phyloP scores from a whole-genome alignment of 2,797 vertebrate species.

The Hydrocynus forskahlii region DNA sequence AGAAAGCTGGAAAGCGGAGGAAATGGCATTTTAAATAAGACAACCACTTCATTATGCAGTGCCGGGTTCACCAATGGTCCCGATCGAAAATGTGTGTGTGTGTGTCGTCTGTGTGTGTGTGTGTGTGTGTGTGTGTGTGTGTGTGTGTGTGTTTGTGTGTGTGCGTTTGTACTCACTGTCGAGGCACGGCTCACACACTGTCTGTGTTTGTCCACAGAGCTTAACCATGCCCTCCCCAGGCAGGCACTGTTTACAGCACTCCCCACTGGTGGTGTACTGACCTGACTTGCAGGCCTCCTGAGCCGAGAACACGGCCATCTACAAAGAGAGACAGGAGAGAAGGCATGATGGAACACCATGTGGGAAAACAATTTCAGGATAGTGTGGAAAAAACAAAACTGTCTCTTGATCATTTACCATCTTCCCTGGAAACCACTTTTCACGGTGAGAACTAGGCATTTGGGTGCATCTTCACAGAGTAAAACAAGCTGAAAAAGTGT shows the following conservation, averaged over 20 bases:
- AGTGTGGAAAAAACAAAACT: too few species aligned
- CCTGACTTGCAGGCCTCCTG: constrained; percentile 74
- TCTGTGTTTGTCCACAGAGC: constrained; percentile 85
- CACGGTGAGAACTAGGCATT: too few species aligned
- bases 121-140: constrained; percentile 42
- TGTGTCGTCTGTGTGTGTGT: constrained; percentile 43
- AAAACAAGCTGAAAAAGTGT: too few species aligned
- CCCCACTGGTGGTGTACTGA: constrained; percentile 77
- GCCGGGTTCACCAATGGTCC: neutral
- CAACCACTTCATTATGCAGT: constrained; percentile 18
- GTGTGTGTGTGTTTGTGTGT: neutral
- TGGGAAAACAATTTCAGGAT: too few species aligned
- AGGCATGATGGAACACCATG: neutral
- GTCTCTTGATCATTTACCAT: too few species aligned
- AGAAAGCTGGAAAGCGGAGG: neutral
- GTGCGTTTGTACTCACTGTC: constrained; percentile 88
- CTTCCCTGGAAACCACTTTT: too few species aligned
- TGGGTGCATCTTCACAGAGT: too few species aligned
- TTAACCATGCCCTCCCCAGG: constrained; percentile 86
- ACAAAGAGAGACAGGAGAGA: constrained; percentile 39
- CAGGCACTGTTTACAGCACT: constrained; percentile 88
- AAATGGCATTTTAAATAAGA: constrained; percentile 52
- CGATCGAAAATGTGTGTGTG: neutral
- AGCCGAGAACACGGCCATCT: constrained; percentile 79
- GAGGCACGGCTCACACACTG: constrained; percentile 86